Base-by-base conservation (phyloP, 2,888 invertebrate genomes). In the Dasypolia templi region DNA sequence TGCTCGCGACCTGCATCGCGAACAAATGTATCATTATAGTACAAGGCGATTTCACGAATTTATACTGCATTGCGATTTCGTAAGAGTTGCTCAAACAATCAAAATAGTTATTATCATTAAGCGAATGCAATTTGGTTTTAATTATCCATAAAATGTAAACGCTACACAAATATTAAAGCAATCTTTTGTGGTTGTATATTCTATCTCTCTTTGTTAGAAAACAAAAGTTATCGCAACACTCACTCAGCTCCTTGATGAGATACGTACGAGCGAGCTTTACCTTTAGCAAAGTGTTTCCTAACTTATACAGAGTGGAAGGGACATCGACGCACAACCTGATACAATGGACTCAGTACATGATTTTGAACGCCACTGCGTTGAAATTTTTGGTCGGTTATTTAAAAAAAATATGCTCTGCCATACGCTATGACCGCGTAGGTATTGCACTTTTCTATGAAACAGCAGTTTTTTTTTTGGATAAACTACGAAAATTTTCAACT, bases 11-110 rank as follows among this genome's bases (percentile, higher is more conserved):
- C 75, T 79, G 82, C 85, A 75, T 67, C 75, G 82, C 82, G 79
- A 80, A 75, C 67, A 74, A 77, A 73, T 70, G 46, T 77, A 74
- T 53, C 64, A 35, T 70, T 75, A 65, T 77, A 62, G 77, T 72
- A 79, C 69, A 67, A 81, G 71, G 77, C 79, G 77, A 82, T 68
- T 79, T 77, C 75, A 77, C 81, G 77, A 85, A 83, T n/a, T n/a
- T n/a, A n/a, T 84, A 81, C 88, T 85, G 88, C 88, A 88, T 81
- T 87, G 88, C 88, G 88, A 88, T 86, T 79, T 76, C 69, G 78
- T 83, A 74, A 72, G 75, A 73, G 65, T 64, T 72, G 73, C 63
- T 58, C 12, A 49, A 71, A 72, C 65, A 58, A 66, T 77, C 61
- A 67, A 63, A 82, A 58, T 62, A 9, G 14, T 51, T 55, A 17